phyloP scores from a whole-genome alignment of 2,113 vertebrate species.

The Condylura cristata region DNA sequence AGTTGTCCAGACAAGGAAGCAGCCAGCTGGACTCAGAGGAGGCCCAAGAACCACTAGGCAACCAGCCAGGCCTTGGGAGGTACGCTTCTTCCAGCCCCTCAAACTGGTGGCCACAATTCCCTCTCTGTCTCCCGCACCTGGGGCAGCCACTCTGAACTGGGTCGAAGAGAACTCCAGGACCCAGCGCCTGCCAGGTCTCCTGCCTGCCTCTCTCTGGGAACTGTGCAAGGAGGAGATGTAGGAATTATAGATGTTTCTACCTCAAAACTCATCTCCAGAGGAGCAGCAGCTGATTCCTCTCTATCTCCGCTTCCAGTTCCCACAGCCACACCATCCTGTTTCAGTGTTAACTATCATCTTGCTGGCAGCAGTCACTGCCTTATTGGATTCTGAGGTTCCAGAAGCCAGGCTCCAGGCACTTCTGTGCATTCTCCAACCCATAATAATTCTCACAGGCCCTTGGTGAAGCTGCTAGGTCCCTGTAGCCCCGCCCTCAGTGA shows the following conservation, averaged over 20 bases:
- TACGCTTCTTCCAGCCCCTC: background rate
- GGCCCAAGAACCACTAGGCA: background rate
- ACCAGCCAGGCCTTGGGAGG: background rate
- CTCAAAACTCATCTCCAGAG: background rate
- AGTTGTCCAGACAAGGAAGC: background rate
- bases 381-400: background rate
- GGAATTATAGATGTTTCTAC: background rate
- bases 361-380: background rate
- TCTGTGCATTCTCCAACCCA: background rate
- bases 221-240: background rate
- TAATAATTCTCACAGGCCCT: too few species aligned
- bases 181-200: background rate
- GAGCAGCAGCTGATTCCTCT: background rate
- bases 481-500: background rate
- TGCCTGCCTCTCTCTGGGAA: background rate
- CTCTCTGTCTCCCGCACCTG: background rate
- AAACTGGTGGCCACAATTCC: accelerated
- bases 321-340: background rate
- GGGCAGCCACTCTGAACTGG: background rate
- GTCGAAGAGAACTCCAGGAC: background rate
- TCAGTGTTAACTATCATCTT: background rate
- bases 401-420: background rate
- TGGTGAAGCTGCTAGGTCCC: background rate
- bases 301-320: background rate
- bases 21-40: background rate